Evolutionary conservation across 2,113 vertebrate genomes (phyloP).

Genomic region (Oryzias woworae): DNA sequence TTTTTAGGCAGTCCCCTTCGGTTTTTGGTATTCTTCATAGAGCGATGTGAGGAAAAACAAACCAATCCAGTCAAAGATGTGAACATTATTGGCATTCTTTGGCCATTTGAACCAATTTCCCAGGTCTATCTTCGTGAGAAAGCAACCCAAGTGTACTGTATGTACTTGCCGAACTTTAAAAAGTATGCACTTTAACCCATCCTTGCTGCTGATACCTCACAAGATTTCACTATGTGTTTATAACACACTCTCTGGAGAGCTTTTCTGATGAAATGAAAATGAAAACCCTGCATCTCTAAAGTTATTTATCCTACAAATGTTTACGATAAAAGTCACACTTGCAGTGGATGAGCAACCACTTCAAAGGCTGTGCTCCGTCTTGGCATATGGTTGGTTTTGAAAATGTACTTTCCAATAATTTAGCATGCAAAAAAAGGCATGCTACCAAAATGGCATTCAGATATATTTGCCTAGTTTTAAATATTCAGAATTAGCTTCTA

Average conservation of each 20-base stretch:
- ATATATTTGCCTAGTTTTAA: conserved; percentile 55
- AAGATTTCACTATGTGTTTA: conserved; percentile 40
- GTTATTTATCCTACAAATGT: conserved; percentile 43
- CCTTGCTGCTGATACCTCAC: conserved; percentile 23
- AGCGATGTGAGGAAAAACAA: no score
- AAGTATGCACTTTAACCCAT: not conserved
- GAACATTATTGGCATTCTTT: no score
- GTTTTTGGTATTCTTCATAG: no score
- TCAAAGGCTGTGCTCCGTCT: conserved; percentile 56
- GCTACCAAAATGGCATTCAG: conserved; percentile 44
- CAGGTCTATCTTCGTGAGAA: not conserved
- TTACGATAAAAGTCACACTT: conserved; percentile 35
- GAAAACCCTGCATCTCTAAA: conserved; percentile 21
- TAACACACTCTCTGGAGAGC: conserved; percentile 13
- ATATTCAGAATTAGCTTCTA: conserved; percentile 65
- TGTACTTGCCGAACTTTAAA: not conserved
- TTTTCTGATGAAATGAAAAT: conserved; percentile 27
- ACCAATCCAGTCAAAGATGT: no score
- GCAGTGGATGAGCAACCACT: conserved; percentile 33
- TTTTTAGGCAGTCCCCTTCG: no score
- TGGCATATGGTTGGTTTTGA: conserved; percentile 4
- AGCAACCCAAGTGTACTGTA: conserved; percentile 7
- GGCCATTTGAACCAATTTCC: no score
- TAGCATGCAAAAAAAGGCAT: conserved; percentile 26
- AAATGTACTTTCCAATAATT: conserved; percentile 47